Conservation (phyloP, 2,888 invertebrate species). For the Tuberolachnus salignus region DNA sequence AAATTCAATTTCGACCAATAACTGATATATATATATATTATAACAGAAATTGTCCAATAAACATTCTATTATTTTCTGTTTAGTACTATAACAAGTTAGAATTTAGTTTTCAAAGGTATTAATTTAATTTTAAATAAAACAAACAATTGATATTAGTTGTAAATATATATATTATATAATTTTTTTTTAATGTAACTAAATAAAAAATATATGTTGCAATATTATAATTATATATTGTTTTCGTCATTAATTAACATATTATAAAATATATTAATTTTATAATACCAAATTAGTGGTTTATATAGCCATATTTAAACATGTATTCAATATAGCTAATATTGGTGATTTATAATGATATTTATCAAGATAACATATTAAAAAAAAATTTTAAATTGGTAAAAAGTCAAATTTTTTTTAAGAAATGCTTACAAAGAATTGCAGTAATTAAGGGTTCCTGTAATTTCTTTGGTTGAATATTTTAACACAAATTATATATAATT, state of each 20-base stretch:
- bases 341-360: background rate
- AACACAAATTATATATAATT: too few species aligned
- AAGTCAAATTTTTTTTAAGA: background rate
- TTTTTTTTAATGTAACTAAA: constrained; percentile 14
- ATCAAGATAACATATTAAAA: background rate
- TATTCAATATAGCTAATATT: background rate
- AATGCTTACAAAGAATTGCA: background rate
- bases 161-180: too few species aligned
- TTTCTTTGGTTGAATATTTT: too few species aligned
- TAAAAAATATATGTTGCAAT: background rate
- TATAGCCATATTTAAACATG: constrained; percentile 4
- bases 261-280: constrained; percentile 22
- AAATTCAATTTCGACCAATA: constrained; percentile 2
- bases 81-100: background rate
- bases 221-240: background rate
- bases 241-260: background rate
- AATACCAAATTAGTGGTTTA: constrained; percentile 21
- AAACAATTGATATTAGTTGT: too few species aligned
- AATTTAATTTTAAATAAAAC: too few species aligned
- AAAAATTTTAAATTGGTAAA: constrained; percentile 1
- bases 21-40: constrained; percentile 7
- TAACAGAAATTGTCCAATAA: too few species aligned
- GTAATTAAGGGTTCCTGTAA: too few species aligned
- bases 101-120: too few species aligned
- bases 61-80: background rate